These are phyloP conservation scores for Melanotaenia duboulayi DNA, from an alignment of 2,113 vertebrate genomes.

Conservation along the genomic window DNA sequence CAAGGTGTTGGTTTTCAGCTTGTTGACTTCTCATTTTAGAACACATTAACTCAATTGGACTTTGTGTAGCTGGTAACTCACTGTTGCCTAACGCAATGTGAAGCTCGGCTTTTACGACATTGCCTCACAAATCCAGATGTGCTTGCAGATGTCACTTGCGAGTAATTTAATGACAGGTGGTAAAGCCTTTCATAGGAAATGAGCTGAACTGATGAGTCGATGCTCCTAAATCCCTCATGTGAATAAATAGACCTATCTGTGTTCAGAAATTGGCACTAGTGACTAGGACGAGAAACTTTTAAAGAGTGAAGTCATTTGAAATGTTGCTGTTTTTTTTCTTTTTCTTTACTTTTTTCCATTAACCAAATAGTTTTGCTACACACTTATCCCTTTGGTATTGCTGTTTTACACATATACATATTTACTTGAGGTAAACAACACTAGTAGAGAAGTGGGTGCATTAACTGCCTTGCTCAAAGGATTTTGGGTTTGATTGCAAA, in stretches of 20 bases:
- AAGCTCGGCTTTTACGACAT: conserved; percentile 26
- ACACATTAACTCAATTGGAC: conserved; percentile 36
- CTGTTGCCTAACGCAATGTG: conserved; percentile 31
- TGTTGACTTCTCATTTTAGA: conserved; percentile 45
- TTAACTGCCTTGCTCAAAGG: conserved; percentile 16
- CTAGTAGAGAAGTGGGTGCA: neutral
- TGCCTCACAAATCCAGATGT: conserved; percentile 56
- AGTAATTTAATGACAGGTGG: conserved; percentile 50
- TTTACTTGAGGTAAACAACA: neutral
- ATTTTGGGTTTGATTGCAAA: conserved; percentile 14
- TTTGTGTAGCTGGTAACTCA: conserved; percentile 39
- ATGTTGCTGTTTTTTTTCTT: conserved; percentile 16
- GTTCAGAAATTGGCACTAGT: conserved; percentile 11
- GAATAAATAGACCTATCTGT: conserved; percentile 51
- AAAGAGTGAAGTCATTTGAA: conserved; percentile 13
- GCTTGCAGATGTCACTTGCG: conserved; percentile 62
- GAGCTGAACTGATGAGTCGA: conserved; percentile 39
- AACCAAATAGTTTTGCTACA: neutral
- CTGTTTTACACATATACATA: neutral
- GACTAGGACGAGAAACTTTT: conserved; percentile 18
- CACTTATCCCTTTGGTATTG: conserved; percentile 1
- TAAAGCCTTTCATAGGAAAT: conserved; percentile 52
- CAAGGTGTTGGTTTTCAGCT: conserved; percentile 18
- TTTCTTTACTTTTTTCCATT: neutral
- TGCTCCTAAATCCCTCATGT: conserved; percentile 41